Evolutionary conservation across 2,888 invertebrate species (phyloP), one percentile per base, ranked within the genome.

Genomic region (Entomobrya proxima): DNA sequence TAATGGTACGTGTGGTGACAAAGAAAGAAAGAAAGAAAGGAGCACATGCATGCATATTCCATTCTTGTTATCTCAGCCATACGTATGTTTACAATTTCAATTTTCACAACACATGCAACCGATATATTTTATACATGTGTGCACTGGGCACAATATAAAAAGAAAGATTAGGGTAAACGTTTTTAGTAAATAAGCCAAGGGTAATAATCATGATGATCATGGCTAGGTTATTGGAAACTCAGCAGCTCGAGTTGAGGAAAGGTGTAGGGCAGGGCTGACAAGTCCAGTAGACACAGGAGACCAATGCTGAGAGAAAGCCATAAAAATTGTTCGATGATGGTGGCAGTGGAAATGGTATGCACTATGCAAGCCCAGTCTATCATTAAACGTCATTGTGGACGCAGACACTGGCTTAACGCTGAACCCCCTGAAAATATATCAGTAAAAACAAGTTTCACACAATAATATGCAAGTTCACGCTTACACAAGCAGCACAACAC

Each of bases 251-350:
- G n/a, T n/a, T n/a, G n/a, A 44, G 37, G 76, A 76, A 76, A 76
- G 76, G 76, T 50, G 58, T 18, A 64, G 27, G 64, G 21, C 32
- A 35, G 37, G n/a, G 55, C 27, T 58, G 37, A 27, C 77, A 30
- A 3, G 2, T 18, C 24, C n/a, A n/a, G 18, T 32, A 55, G 32
- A 47, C 18, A 35, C 27, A 27, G 21, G 21, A 18, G 58, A 72
- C 58, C 72, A 72, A 40, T 81, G 72, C 44, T 58, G 58, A 81
- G 81, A 81, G 81, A 81, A 81, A 81, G 74, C 74, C 81, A 72
- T 74, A 72, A 81, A n/a, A 81, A 81, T 72, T 44, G 55, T 81
- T 72, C 30, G 37, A 69, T 80, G 55, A 35, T 80, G 40, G 77
- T 50, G 58, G 40, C 55, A 35, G 64, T 40, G 37, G 35, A 35